phyloP scores from a whole-genome alignment of 2,113 vertebrate species.

The Piaya cayana region DNA sequence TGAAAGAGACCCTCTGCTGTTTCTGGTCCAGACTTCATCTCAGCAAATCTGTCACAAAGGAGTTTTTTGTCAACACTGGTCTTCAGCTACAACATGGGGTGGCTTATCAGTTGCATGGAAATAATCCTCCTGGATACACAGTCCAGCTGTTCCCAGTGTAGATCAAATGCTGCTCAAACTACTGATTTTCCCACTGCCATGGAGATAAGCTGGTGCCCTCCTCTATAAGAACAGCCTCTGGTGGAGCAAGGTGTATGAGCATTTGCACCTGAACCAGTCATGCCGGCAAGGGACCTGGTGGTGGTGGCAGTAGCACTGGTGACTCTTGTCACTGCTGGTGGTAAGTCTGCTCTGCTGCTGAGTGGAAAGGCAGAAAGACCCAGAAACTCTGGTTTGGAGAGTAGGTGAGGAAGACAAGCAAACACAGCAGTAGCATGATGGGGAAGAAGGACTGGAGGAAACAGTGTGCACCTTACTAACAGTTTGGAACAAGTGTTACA shows the following conservation, averaged over 20 bases:
- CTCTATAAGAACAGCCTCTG: background rate
- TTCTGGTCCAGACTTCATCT: background rate
- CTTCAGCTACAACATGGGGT: background rate
- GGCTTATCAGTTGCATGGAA: background rate
- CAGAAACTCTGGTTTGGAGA: background rate
- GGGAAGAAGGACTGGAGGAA: background rate
- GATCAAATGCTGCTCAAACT: background rate
- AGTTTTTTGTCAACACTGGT: background rate
- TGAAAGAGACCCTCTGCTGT: background rate
- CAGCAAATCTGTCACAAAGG: background rate
- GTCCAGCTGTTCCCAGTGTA: background rate
- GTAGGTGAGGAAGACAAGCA: background rate
- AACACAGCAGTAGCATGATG: background rate
- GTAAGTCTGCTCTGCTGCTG: background rate
- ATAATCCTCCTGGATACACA: background rate
- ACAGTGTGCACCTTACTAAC: fast-evolving
- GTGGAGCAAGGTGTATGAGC: fast-evolving
- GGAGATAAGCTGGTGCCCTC: background rate
- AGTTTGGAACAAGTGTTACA: background rate
- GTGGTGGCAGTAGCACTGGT: background rate
- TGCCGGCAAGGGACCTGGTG: background rate
- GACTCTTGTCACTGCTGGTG: fast-evolving
- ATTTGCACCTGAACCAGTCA: background rate
- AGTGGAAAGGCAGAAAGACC: background rate
- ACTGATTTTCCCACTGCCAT: background rate